Percentiles rank a stretch among this genome's conserved stretches.
phyloP scores from a whole-genome alignment of 2,888 invertebrate species.

The Stictocephala bisonia region DNA sequence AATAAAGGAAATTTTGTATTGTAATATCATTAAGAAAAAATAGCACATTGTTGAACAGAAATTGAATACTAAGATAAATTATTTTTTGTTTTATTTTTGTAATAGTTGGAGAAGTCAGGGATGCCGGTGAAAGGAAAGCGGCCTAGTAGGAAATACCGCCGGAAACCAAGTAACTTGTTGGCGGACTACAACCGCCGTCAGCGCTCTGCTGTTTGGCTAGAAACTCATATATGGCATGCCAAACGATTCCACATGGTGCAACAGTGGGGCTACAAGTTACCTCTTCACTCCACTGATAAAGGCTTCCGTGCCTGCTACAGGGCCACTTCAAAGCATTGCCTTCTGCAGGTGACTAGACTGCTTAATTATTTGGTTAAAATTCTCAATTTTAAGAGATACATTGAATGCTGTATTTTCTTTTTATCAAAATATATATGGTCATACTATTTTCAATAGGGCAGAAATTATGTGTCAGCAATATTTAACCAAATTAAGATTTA shows the following conservation, averaged over 20 bases:
- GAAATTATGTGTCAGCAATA: no score
- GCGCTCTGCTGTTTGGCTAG: conserved; percentile 82
- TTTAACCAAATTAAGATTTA: no score
- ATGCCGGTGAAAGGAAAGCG: conserved; percentile 68
- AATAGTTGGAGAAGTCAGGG: conserved; percentile 80
- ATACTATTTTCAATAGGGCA: no score
- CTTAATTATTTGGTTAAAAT: background rate
- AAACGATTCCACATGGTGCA: conserved; percentile 92
- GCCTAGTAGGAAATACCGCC: conserved; percentile 87
- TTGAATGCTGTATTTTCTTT: background rate
- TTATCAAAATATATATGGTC: conserved; percentile 1
- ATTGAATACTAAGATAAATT: no score
- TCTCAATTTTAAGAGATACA: background rate
- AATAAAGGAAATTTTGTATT: no score
- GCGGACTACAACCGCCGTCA: conserved; percentile 84
- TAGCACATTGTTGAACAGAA: no score
- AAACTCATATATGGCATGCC: conserved; percentile 99
- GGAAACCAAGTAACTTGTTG: conserved; percentile 82
- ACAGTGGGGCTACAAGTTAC: conserved; percentile 86
- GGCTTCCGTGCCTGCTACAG: conserved; percentile 89
- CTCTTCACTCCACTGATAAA: conserved; percentile 85
- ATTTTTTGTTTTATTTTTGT: conserved; percentile 14
- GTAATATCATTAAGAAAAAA: no score
- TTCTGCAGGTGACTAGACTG: conserved; percentile 73
- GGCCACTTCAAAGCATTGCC: conserved; percentile 81